Evolutionary conservation across 35 echinoderm and acorn worm species (phyloP), one percentile per base, ranked within the genome.

Genomic region (Nesometra sesokonis): DNA sequence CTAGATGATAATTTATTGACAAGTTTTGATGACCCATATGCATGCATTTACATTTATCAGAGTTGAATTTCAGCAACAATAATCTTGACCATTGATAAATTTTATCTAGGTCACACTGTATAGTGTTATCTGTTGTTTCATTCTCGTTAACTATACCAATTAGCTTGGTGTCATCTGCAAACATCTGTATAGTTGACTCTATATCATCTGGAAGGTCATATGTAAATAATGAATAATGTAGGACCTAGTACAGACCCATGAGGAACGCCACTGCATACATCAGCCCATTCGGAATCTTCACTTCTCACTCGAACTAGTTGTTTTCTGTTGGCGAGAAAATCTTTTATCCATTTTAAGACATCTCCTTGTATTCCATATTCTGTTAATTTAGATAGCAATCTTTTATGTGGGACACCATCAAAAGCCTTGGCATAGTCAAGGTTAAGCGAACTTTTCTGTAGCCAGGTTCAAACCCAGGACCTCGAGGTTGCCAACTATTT

Each of bases 131-230:
- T 2, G 78, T 77, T 34, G 79, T 29, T 86, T 17, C 67, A 0
- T 32, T 29, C 31, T 27, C 32, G 32, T 83, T 84, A 19, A 89
- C 43, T 36, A 23, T 84, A 32, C 84, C 76, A 30, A 46, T 84
- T n/a, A 84, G 35, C 43, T 88, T 89, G 31, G 87, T 84, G 47
- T 89, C 81, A 76, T 89, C 87, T 31, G 87, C 87, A 89, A 89
- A 89, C 76, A 81, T 84, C 23, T 52, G 46, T 32, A 89, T 46
- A 3, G 47, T 80, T 38, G 77, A 37, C 23, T 78, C 84, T 27
- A 89, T 80, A 5, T 84, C n/a, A 32, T 57, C 77, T 29, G 80
- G 87, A 19, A 89, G 80, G 43, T 89, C 87, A 84, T 89, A 89
- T 89, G 80, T 84, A 85, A 52, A 89, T 32, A 19, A 89, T 36